Base-by-base conservation (phyloP, 2,888 invertebrate species). In the Pheosia gnoma region DNA sequence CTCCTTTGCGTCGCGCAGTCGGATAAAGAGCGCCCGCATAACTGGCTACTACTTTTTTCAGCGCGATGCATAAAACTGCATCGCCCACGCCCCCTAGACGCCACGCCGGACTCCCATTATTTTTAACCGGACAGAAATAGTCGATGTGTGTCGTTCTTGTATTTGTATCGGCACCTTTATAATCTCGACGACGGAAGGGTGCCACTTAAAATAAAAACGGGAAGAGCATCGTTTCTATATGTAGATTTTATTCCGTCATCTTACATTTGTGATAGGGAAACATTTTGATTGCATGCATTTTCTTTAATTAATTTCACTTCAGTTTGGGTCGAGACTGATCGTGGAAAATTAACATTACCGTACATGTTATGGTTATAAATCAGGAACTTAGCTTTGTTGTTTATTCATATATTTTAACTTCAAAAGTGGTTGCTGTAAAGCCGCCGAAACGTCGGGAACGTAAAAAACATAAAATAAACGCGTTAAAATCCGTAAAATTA, bases 61-160 rank as follows among this genome's bases (percentile, higher is more conserved):
- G 84, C 85, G 80, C 75, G 83, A 74, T 86, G 87, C 85, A 87
- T 87, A 91, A 91, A 91, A 91, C 81, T 87, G 87, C 88, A 88
- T 81, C 83, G 75, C 75, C 63, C 62, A 59, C 69, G 74, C 75
- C 75, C 77, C 77, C 77, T 68, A 71, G 70, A 63, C 77, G 79
- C 83, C 82, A 79, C 82, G 77, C 79, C 75, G 74, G 73, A 75
- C 77, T 68, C 71, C 63, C 71, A 65, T 80, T 91, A 90, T 90
- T 90, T 90, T 89, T 90, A 90, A 88, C 57, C 71, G 75, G 74
- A 79, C 86, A 72, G 74, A 86, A 91, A 91, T 90, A 91, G 83
- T 75, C 71, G 72, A 85, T 84, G 77, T 86, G 82, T 87, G 86
- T 79, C 86, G 85, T 72, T 75, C 78, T 76, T 83, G 81, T 84